These are phyloP conservation scores for Ciconia stormi DNA, from an alignment of 2,113 vertebrate genomes.

Conservation along the genomic window DNA sequence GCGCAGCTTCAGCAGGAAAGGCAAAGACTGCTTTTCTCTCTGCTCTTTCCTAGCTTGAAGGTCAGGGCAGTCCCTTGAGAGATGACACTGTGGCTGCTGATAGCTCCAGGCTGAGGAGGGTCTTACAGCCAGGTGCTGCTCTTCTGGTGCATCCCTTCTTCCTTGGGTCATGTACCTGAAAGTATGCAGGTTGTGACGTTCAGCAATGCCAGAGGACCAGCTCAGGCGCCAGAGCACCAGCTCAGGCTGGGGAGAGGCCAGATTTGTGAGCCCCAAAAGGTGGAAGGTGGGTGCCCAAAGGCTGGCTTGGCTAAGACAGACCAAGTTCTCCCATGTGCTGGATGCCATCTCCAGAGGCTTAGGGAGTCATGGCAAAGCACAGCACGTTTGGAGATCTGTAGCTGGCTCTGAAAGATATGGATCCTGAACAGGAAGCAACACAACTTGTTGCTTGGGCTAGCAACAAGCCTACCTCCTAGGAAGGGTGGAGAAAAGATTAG, in stretches of 20 bases:
- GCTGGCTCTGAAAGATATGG: neutral
- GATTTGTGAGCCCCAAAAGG: neutral
- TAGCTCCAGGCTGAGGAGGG: neutral
- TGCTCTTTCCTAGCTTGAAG: neutral
- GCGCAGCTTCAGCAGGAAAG: neutral
- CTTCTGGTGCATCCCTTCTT: neutral
- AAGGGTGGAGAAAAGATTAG: neutral
- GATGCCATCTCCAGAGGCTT: neutral
- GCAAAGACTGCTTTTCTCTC: neutral
- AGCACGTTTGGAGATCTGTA: neutral
- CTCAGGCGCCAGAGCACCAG: neutral
- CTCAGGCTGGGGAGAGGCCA: neutral
- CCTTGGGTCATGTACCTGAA: neutral
- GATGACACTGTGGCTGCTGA: neutral
- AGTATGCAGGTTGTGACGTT: neutral
- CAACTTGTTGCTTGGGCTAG: neutral
- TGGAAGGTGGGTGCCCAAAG: neutral
- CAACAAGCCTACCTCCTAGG: neutral
- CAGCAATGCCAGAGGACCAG: neutral
- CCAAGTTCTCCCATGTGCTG: neutral
- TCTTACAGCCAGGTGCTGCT: neutral
- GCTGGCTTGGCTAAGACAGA: neutral
- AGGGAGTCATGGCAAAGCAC: neutral
- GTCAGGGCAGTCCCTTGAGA: neutral
- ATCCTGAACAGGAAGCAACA: neutral